Evolutionary conservation across 2,113 vertebrate species (phyloP), one percentile per base, ranked within the genome.

Genomic region (human): DNA sequence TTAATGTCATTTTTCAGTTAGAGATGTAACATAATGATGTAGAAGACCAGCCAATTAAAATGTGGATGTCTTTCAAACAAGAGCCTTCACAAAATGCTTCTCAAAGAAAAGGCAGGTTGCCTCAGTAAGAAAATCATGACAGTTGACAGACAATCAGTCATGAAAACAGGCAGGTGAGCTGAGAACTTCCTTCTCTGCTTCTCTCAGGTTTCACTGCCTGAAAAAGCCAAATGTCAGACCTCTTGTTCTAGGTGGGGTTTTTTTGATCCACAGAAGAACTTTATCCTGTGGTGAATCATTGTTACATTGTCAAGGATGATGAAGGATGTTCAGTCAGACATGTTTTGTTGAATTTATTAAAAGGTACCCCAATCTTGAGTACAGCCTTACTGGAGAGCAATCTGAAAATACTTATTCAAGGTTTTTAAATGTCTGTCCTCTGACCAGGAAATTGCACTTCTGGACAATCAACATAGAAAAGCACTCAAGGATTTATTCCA

Each of bases 221-320:
- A 57, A 97, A 93, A 94, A 35, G 61, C 75, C 61, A 94, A 87
- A 92, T 92, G 83, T 84, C 88, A 95, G 83, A 76, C 52, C n/a
- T 92, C 38, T 76, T 61, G 38, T 83, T 84, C 52, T 57, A 50
- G 50, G 40, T 76, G 48, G 50, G 22, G 52, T 79, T 97, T 85
- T 81, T 70, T 61, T 84, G 59, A 57, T 89, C 84, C 86, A 43
- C 45, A 59, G 81, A n/a, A 96, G 81, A 89, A 75, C 48, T 88
- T 66, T 66, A 92, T 85, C 76, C 84, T 66, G 32, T 81, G 2
- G 3, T 55, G 40, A 96, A 68, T 66, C 40, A 38, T 27, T 40
- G 48, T 52, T 72, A 57, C 40, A 32, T 45, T 85, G 35, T 43
- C 13, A 30, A 52, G 27, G 27, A 68, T 48, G 76, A 52, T 52